Conservation (phyloP, 2,113 vertebrate genomes). For the Cranoglanis bouderius region DNA sequence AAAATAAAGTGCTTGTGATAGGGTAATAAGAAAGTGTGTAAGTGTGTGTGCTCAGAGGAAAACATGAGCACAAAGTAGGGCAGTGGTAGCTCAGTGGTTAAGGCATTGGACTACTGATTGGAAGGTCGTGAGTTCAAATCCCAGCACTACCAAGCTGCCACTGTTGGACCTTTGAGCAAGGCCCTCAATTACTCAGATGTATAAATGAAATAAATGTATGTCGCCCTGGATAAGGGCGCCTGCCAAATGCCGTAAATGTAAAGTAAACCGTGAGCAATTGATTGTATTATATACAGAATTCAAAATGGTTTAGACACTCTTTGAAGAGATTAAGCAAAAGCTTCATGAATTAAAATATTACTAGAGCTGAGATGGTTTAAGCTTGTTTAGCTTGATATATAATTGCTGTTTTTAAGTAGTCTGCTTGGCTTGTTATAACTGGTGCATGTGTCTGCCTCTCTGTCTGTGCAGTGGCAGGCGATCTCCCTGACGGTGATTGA, state of each 20-base stretch:
- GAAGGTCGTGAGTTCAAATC: no score
- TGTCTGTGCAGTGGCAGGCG: slow-evolving; percentile 81
- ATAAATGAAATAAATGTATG: no score
- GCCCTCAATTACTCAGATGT: no score
- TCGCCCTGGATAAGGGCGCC: no score
- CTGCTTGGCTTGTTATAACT: background rate
- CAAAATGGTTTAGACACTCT: background rate
- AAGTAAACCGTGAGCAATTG: background rate
- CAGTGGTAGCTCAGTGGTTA: no score
- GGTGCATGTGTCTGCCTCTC: background rate
- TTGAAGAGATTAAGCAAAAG: background rate
- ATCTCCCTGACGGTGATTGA: slow-evolving; percentile 91
- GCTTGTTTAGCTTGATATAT: background rate
- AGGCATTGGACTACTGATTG: no score
- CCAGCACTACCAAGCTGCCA: no score
- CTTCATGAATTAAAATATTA: background rate
- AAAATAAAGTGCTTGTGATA: background rate
- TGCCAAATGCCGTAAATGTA: no score
- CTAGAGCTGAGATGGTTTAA: background rate
- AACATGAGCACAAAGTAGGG: background rate
- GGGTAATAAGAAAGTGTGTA: background rate
- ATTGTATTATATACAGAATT: background rate
- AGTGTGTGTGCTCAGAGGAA: background rate
- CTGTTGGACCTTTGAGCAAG: no score
- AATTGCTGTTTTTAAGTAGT: background rate